These are phyloP conservation scores for Phocides pigmalion DNA, from an alignment of 1,140 invertebrate genomes.

Conservation along the genomic window DNA sequence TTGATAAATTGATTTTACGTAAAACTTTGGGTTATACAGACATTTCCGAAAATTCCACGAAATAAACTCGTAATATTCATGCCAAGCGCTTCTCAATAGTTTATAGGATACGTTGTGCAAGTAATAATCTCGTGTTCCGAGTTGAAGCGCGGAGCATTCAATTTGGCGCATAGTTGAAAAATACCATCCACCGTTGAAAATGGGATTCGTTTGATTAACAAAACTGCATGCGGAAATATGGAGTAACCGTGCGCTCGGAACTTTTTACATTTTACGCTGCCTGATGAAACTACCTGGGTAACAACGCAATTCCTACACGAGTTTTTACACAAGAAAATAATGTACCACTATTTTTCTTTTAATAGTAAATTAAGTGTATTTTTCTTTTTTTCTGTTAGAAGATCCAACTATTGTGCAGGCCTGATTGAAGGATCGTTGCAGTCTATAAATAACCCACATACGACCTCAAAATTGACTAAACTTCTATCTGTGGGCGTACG, in stretches of 20 bases:
- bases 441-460: too few relatives aligned
- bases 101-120: not conserved
- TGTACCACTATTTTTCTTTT: too few relatives aligned
- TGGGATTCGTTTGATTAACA: slow-evolving; percentile 39
- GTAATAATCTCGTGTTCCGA: slow-evolving; percentile 43
- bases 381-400: too few relatives aligned
- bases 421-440: too few relatives aligned
- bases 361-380: too few relatives aligned
- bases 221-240: slow-evolving; percentile 33
- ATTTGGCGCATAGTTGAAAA: slow-evolving; percentile 53
- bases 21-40: too few relatives aligned
- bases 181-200: slow-evolving; percentile 39
- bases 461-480: too few relatives aligned
- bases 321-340: too few relatives aligned
- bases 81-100: not conserved
- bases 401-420: too few relatives aligned
- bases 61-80: not conserved
- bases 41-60: too few relatives aligned
- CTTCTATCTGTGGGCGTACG: too few relatives aligned
- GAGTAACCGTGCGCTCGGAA: slow-evolving; percentile 28
- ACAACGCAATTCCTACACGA: not conserved
- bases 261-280: slow-evolving; percentile 23
- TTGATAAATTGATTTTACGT: too few relatives aligned
- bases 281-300: not conserved
- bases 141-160: slow-evolving; percentile 41